These are phyloP conservation scores for Ranitomeya imitator DNA, from an alignment of 2,113 vertebrate genomes.

Conservation along the genomic window DNA sequence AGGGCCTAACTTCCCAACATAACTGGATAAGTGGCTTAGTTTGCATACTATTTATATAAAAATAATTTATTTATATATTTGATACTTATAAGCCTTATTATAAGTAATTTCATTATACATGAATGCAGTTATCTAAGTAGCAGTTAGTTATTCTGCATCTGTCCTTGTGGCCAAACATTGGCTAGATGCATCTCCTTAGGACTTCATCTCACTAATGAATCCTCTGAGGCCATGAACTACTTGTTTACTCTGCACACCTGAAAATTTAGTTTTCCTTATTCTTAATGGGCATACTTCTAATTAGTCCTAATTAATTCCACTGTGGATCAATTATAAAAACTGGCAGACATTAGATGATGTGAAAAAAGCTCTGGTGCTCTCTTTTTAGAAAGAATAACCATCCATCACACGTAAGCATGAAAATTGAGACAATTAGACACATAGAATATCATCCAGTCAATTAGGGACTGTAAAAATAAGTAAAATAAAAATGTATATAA, in stretches of 20 bases:
- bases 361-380: not conserved
- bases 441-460: not conserved
- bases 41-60: no score
- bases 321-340: slow-evolving; percentile 34
- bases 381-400: not conserved
- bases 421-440: slow-evolving; percentile 25
- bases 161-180: slow-evolving; percentile 13
- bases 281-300: slow-evolving; percentile 60
- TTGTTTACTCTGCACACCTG: not conserved
- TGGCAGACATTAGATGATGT: slow-evolving; percentile 21
- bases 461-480: not conserved
- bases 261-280: slow-evolving; percentile 24
- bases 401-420: slow-evolving; percentile 8
- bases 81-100: not conserved
- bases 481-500: not conserved
- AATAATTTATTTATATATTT: not conserved
- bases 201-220: slow-evolving; percentile 42
- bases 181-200: not conserved
- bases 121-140: not conserved
- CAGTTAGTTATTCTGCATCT: not conserved
- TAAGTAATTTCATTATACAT: not conserved
- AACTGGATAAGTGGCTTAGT: no score
- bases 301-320: slow-evolving; percentile 58
- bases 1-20: no score
- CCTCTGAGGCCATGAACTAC: slow-evolving; percentile 20